Conservation (phyloP, 2,888 invertebrate genomes). For the Acanthoscelides obtectus region DNA sequence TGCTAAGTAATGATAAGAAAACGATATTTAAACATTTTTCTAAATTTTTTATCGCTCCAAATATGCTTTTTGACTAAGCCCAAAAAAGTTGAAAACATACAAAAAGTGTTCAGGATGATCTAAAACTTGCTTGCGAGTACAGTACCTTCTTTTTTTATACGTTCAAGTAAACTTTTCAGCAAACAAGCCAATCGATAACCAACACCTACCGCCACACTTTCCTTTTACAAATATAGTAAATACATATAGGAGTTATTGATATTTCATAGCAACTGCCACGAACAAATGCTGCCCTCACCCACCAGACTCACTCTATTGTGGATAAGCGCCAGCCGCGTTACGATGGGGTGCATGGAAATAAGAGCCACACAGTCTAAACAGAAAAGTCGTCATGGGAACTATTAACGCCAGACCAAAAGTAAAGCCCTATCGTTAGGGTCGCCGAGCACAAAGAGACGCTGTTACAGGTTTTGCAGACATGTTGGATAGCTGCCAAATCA, state of each 20-base stretch:
- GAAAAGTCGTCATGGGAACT: neutral
- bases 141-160: too few relatives aligned
- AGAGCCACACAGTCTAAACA: neutral
- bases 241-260: neutral
- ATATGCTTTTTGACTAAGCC: too few relatives aligned
- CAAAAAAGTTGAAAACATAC: too few relatives aligned
- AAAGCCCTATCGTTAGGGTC: neutral
- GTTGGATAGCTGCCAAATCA: neutral
- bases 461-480: neutral
- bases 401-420: neutral
- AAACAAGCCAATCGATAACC: too few relatives aligned
- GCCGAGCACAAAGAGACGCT: neutral
- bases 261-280: neutral
- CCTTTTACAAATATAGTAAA: too few relatives aligned
- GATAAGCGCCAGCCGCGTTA: neutral
- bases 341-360: neutral
- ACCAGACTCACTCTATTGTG: neutral
- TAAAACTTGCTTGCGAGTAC: too few relatives aligned
- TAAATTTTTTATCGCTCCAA: too few relatives aligned
- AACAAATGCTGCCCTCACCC: neutral
- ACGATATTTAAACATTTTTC: too few relatives aligned
- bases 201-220: too few relatives aligned
- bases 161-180: too few relatives aligned
- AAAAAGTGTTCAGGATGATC: too few relatives aligned
- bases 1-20: too few relatives aligned